Base-by-base conservation (phyloP, 2,888 invertebrate genomes). In the Cyclophora albipunctata region DNA sequence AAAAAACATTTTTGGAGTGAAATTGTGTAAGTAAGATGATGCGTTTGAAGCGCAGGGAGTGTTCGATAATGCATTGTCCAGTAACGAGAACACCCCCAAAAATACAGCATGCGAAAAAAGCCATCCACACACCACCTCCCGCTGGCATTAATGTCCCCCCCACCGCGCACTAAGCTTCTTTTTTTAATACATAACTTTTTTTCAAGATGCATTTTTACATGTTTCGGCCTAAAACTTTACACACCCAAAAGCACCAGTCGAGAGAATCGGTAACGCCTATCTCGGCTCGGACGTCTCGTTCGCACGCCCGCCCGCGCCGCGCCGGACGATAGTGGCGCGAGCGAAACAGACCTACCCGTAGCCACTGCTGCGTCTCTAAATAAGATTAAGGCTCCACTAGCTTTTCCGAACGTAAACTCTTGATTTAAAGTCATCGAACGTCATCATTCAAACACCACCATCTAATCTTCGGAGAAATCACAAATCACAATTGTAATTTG, bases 181-280 rank as follows among this genome's bases (percentile, higher is more conserved):
- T 88, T 88, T 88, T 88, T 84, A 87, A 88, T 87, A 87, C 88
- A 88, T 88, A 88, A 88, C 88, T 88, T 88, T 88, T 88, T 88
- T 88, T 86, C 86, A 88, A 88, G 87, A 87, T 88, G 87, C 88
- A 88, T 87, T 88, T 88, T 87, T 88, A 88, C 88, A 87, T 85
- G 88, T 88, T 87, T 86, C 85, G 86, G 86, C 86, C 87, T 87
- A 87, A 88, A 87, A 87, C 86, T 88, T 88, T 87, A 86, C 87
- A 86, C 87, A 85, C 86, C 87, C 87, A 85, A 77, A 70, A 75
- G 84, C 59, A 68, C 60, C 75, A 76, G 74, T 71, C 67, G 84
- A 81, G 63, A 72, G 68, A 79, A 75, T 53, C 68, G 84, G 86
- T 70, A 74, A 78, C 88, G 88, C 88, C 88, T 86, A 74, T 84